Conservation (phyloP, 2,888 invertebrate species). For the Euclidia mi region DNA sequence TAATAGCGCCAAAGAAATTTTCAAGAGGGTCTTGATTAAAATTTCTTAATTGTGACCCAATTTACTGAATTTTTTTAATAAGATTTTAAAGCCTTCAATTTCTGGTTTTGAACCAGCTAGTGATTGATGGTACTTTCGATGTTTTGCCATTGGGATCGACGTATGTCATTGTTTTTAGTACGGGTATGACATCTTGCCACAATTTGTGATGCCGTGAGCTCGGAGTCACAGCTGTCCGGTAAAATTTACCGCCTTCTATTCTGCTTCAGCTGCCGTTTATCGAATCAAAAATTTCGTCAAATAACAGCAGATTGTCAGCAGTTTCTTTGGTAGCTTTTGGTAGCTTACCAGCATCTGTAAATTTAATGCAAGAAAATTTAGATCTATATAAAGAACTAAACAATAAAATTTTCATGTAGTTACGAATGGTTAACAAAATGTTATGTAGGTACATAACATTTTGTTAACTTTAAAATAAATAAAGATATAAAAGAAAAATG, state of each 20-base stretch:
- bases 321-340: constrained; percentile 2
- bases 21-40: not conserved
- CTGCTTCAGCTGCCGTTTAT: constrained; percentile 2
- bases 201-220: not conserved
- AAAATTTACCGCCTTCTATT: constrained; percentile 6
- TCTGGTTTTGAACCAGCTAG: constrained; percentile 17
- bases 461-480: no score
- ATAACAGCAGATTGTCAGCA: constrained; percentile 5
- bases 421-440: no score
- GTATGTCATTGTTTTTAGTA: not conserved
- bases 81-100: constrained; percentile 11
- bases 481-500: no score
- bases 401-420: no score
- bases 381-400: not conserved
- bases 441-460: no score
- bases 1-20: not conserved
- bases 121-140: constrained; percentile 8
- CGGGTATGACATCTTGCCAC: not conserved
- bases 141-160: not conserved
- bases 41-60: not conserved
- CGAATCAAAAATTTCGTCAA: constrained; percentile 10
- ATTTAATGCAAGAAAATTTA: not conserved
- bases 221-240: not conserved
- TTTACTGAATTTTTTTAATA: not conserved
- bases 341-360: constrained; percentile 1